Evolutionary conservation across 64 coral and sea anemone species (phyloP), one percentile per base, ranked within the genome.

Genomic region (Montipora sp.): DNA sequence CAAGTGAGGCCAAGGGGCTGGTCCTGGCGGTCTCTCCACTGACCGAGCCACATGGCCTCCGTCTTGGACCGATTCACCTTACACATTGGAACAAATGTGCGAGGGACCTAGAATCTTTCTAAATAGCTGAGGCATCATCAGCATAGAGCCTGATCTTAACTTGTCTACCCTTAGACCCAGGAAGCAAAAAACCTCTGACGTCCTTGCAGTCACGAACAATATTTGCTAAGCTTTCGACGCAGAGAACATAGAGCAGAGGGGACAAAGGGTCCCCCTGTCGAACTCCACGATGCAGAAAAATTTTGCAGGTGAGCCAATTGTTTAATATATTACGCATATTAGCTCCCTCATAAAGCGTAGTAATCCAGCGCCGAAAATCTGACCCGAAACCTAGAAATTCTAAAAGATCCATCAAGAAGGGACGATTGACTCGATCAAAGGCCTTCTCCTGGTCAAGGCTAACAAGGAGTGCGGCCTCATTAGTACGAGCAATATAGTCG

Each of bases 371-470:
- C 6, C 23, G 10, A 46, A 92, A 85, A 20, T 7, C 8, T 1
- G 77, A 7, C 0, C 92, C 76, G 63, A 74, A 93, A 49, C 61
- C 19, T 0, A 78, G 15, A 49, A 3, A 59, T 0, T 51, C 9
- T 16, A 78, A 58, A 9, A 24, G 77, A 3, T 72, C 59, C 13
- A 21, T 18, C 36, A 78, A 50, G 66, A 79, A 79, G 19, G 24
- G 4, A 9, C 88, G 7, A 80, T 80, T 51, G 7, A 90, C 88
- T n/a, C 60, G 14, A 79, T 90, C 60, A 45, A 90, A 90, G 2
- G 77, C 88, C 12, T 90, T 90, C 21, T 90, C 88, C 46, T 80
- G 76, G 22, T 90, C 88, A 1, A 80, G 5, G 5, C 48, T 57
- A 9, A 80, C 8, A 5, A 80, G 18, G 21, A 80, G 53, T 3